Conservation (phyloP, 2,113 vertebrate genomes). For the Takifugu flavidus region DNA sequence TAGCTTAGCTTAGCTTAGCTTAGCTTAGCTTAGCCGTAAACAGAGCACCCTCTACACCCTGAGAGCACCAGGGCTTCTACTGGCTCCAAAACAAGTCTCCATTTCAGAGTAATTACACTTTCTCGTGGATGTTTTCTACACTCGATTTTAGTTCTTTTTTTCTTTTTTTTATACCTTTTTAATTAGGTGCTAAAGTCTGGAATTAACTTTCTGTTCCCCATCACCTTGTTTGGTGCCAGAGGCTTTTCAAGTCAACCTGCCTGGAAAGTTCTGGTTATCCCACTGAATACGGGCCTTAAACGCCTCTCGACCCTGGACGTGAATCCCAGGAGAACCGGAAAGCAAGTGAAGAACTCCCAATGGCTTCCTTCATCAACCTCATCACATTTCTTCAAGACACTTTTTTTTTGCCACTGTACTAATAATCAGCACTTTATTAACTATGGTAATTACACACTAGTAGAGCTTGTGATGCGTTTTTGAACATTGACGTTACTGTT, state of each 20-base stretch:
- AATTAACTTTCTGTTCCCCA: slow-evolving; percentile 58
- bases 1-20: no score
- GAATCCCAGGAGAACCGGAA: neutral
- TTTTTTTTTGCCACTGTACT: neutral
- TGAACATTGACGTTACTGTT: no score
- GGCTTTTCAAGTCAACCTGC: slow-evolving; percentile 56
- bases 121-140: slow-evolving; percentile 35
- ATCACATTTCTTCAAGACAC: neutral
- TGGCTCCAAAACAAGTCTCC: slow-evolving; percentile 26
- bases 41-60: slow-evolving; percentile 18
- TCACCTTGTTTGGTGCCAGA: slow-evolving; percentile 39
- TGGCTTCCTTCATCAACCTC: neutral
- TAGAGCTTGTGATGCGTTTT: neutral
- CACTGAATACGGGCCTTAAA: slow-evolving; percentile 47
- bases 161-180: slow-evolving; percentile 48
- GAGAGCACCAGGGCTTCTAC: slow-evolving; percentile 18
- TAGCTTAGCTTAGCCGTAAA: slow-evolving; percentile 1
- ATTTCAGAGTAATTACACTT: slow-evolving; percentile 36
- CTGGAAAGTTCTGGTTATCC: slow-evolving; percentile 52
- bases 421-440: no score
- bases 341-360: neutral
- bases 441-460: neutral
- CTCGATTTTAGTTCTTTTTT: slow-evolving; percentile 30
- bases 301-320: slow-evolving; percentile 13
- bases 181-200: slow-evolving; percentile 67